A percentile compares a stretch with the other conserved stretches of the same genome.
phyloP scores from a whole-genome alignment of 2,797 vertebrate genomes.

The Ptychobarbus kaznakovi region DNA sequence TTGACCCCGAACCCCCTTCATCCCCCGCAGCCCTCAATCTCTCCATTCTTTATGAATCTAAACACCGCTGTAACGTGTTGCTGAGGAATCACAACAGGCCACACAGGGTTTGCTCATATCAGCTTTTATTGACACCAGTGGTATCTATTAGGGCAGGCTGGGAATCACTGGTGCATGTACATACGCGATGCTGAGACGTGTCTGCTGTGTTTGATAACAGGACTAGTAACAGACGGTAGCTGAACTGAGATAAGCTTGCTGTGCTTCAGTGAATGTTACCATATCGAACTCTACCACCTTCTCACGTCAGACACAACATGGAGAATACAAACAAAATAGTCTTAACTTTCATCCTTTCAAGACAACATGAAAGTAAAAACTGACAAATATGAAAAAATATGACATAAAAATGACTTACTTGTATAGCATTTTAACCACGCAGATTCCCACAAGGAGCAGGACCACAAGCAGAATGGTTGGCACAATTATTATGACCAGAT shows the following conservation, averaged over 20 bases:
- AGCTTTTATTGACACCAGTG: conserved; percentile 4
- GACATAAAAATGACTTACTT: conserved; percentile 45
- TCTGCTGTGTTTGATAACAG: conserved; percentile 14
- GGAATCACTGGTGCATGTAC: conserved; percentile 9
- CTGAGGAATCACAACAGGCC: conserved; percentile 17
- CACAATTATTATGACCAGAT: conserved; percentile 44
- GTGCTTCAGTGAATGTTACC: conserved; percentile 1
- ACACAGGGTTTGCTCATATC: background rate
- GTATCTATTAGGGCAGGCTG: conserved; percentile 8
- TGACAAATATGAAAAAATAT: background rate
- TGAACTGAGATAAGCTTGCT: background rate
- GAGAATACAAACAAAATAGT: background rate
- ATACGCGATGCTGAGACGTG: background rate
- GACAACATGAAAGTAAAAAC: background rate
- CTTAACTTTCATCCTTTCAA: background rate
- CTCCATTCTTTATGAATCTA: background rate
- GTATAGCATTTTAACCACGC: conserved; percentile 47
- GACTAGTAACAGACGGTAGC: background rate
- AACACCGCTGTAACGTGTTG: background rate
- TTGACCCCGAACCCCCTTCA: conserved; percentile 40
- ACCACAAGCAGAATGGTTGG: conserved; percentile 17
- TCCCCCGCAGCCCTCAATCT: background rate
- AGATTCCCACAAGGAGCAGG: conserved; percentile 49
- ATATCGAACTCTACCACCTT: background rate
- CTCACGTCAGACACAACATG: background rate